These are phyloP conservation scores for Myoxocephalus aenaeus DNA, from an alignment of 2,797 vertebrate species.

Conservation along the genomic window DNA sequence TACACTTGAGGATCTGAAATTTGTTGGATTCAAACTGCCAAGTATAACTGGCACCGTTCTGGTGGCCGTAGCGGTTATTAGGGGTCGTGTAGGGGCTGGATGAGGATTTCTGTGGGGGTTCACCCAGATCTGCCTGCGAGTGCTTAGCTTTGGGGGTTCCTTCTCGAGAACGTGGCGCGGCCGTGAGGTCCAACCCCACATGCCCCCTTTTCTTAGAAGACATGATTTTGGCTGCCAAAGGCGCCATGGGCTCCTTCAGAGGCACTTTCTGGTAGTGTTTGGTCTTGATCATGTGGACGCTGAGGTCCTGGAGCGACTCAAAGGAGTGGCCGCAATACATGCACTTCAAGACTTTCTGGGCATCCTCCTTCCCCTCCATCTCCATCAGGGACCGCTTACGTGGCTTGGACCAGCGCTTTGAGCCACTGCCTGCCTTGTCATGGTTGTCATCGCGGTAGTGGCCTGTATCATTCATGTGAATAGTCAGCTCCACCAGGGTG, in stretches of 20 bases:
- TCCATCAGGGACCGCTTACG: conserved; percentile 97
- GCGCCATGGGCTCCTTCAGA: conserved; percentile 97
- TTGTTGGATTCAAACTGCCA: conserved; percentile 98
- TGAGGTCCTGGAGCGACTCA: conserved; percentile 98
- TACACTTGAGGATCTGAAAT: conserved; percentile 96
- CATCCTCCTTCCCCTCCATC: conserved; percentile 99
- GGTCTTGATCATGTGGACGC: conserved; percentile 99
- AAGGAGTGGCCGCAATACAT: conserved; percentile 99
- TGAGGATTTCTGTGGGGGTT: conserved; percentile 87
- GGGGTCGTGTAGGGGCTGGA: conserved; percentile 88
- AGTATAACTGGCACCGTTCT: conserved; percentile 91
- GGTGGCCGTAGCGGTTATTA: conserved; percentile 92
- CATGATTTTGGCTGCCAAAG: conserved; percentile 93
- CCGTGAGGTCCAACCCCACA: conserved; percentile 90
- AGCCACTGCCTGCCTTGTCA: conserved; percentile 90
- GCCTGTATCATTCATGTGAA: conserved; percentile 99
- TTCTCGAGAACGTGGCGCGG: conserved; percentile 89
- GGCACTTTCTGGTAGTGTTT: conserved; percentile 99
- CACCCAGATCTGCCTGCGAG: conserved; percentile 79
- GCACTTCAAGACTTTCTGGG: conserved; percentile 97
- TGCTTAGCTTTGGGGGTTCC: conserved; percentile 83
- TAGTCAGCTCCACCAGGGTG: conserved; percentile 96
- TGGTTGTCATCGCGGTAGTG: conserved; percentile 99
- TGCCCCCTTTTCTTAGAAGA: conserved; percentile 91
- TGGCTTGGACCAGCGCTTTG: conserved; percentile 97